Conservation (phyloP, 2,113 vertebrate genomes). For the Gulo gulo region DNA sequence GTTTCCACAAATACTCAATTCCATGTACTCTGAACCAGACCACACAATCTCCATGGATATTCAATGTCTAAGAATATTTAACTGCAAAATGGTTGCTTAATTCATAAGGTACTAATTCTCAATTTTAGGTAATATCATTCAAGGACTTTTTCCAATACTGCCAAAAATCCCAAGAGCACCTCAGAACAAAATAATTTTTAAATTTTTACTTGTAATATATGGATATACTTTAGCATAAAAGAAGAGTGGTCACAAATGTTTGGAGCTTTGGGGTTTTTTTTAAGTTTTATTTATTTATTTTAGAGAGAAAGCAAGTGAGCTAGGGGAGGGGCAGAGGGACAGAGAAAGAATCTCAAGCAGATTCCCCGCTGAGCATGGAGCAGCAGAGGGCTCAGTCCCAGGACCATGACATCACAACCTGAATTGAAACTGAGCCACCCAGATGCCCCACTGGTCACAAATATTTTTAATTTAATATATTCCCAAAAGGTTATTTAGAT, state of each 20-base stretch:
- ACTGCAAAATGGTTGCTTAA: not conserved
- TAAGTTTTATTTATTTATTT: not conserved
- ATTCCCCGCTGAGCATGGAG: not conserved
- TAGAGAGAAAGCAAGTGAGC: not conserved
- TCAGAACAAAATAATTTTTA: constrained; percentile 36
- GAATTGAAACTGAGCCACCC: not conserved
- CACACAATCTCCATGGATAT: not conserved
- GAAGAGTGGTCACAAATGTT: not conserved
- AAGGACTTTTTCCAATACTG: not conserved
- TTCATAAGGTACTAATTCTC: not conserved
- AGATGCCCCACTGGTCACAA: not conserved
- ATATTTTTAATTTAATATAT: constrained; percentile 51
- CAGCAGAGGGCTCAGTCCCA: not conserved
- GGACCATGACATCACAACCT: not conserved
- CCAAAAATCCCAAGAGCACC: constrained; percentile 1
- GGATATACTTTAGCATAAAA: not conserved
- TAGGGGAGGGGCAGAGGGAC: not conserved
- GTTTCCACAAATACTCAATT: not conserved
- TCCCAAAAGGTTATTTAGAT: constrained; percentile 2
- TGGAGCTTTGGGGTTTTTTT: not conserved
- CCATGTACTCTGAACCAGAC: not conserved
- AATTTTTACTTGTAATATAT: not conserved
- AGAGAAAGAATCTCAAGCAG: not conserved
- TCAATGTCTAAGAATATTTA: not conserved
- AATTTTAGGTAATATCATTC: not conserved